Evolutionary conservation across 2,113 vertebrate genomes (phyloP).

Genomic region (Porphyrio hochstetteri): DNA sequence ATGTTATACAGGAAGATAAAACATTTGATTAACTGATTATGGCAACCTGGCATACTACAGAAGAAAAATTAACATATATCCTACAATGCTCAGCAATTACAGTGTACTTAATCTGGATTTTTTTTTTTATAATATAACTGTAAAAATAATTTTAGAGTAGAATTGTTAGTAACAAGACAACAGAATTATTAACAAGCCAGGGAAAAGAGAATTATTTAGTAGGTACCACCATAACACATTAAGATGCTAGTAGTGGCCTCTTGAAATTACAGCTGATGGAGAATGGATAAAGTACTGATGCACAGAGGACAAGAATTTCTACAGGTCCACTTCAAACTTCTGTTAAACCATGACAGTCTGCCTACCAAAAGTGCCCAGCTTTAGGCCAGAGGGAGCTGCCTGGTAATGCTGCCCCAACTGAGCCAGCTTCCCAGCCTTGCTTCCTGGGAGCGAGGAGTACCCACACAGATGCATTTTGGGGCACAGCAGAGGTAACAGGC

Average conservation of each 20-base stretch:
- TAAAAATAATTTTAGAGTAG: neutral
- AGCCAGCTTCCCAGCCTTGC: neutral
- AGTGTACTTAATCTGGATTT: conserved; percentile 14
- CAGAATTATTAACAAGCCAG: neutral
- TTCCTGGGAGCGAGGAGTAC: neutral
- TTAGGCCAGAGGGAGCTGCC: neutral
- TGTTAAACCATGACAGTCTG: neutral
- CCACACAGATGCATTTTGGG: neutral
- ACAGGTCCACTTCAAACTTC: neutral
- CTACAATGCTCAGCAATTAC: conserved; percentile 56
- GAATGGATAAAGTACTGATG: neutral
- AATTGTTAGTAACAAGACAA: neutral
- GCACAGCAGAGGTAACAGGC: neutral
- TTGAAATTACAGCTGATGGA: neutral
- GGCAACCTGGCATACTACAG: conserved; percentile 25
- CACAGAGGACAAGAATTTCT: neutral
- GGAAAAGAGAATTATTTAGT: neutral
- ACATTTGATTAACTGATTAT: conserved; percentile 20
- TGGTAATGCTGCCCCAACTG: neutral
- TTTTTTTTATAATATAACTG: conserved; percentile 6
- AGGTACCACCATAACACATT: neutral
- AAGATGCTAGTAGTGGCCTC: neutral
- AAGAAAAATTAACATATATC: conserved; percentile 51
- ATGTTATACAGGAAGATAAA: neutral
- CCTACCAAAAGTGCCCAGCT: neutral